Conservation (phyloP, 2,797 vertebrate genomes). For the Galago senegalensis region DNA sequence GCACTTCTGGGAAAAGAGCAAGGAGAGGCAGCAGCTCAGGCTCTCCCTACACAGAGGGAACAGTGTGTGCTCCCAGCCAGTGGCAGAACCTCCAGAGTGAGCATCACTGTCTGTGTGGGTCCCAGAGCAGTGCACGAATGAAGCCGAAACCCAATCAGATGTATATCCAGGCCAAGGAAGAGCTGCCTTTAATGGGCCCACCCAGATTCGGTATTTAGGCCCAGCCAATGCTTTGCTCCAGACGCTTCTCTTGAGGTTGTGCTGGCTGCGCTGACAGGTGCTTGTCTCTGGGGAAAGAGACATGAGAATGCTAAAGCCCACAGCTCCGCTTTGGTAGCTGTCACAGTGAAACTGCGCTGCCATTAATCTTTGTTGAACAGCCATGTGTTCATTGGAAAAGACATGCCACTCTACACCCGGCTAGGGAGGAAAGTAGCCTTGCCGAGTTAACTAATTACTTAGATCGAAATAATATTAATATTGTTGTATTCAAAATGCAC, state of each 20-base stretch:
- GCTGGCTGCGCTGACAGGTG: not conserved
- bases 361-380: not conserved
- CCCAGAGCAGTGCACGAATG: fast-evolving
- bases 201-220: not conserved
- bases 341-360: fast-evolving
- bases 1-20: not conserved
- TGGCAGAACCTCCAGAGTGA: not conserved
- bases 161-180: fast-evolving
- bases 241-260: not conserved
- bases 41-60: no score
- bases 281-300: not conserved
- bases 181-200: not conserved
- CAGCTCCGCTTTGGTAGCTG: not conserved
- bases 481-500: slow-evolving; percentile 18
- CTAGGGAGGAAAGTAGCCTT: not conserved
- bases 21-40: fast-evolving
- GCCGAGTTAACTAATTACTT: not conserved
- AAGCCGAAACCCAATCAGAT: fast-evolving
- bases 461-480: not conserved
- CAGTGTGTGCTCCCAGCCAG: not conserved
- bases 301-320: not conserved
- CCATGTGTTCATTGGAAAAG: not conserved
- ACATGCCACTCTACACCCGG: not conserved
- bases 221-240: not conserved
- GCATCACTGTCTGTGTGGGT: not conserved